Percentiles rank a stretch among this genome's conserved stretches.
Evolutionary conservation across 2,797 vertebrate species (phyloP).

Genomic region (Pristis pectinata): DNA sequence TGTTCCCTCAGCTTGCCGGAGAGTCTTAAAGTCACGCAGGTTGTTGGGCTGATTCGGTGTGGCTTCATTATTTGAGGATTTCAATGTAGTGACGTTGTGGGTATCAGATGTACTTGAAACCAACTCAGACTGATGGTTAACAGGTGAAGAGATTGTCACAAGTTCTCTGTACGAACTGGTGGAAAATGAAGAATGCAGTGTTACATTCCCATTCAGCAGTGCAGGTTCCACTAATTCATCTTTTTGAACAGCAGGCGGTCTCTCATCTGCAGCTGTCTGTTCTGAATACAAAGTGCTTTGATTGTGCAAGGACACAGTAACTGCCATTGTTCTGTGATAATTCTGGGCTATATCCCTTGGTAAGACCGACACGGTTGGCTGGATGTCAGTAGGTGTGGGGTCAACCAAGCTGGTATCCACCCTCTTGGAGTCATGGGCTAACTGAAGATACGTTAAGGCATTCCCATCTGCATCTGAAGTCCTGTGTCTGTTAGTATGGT

Average conservation of each 20-base stretch:
- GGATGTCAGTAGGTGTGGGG: conserved; percentile 41
- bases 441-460: conserved; percentile 38
- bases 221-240: conserved; percentile 56
- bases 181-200: conserved; percentile 49
- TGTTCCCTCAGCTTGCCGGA: conserved; percentile 40
- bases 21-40: conserved; percentile 49
- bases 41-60: conserved; percentile 41
- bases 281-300: conserved; percentile 54
- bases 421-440: conserved; percentile 42
- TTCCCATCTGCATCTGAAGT: conserved; percentile 58
- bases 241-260: conserved; percentile 56
- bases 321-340: conserved; percentile 50
- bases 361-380: conserved; percentile 39
- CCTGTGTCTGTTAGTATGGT: conserved; percentile 49
- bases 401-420: conserved; percentile 42
- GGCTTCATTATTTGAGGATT: conserved; percentile 49
- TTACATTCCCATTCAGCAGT: conserved; percentile 50
- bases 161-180: not conserved
- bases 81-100: conserved; percentile 60
- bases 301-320: conserved; percentile 49
- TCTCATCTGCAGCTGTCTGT: conserved; percentile 54
- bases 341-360: conserved; percentile 43
- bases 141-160: too few species aligned
- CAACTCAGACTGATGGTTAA: conserved; percentile 45
- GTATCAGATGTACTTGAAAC: conserved; percentile 40